Base-by-base conservation (phyloP, 2,888 invertebrate genomes). In the Hirudinaria manillensis region DNA sequence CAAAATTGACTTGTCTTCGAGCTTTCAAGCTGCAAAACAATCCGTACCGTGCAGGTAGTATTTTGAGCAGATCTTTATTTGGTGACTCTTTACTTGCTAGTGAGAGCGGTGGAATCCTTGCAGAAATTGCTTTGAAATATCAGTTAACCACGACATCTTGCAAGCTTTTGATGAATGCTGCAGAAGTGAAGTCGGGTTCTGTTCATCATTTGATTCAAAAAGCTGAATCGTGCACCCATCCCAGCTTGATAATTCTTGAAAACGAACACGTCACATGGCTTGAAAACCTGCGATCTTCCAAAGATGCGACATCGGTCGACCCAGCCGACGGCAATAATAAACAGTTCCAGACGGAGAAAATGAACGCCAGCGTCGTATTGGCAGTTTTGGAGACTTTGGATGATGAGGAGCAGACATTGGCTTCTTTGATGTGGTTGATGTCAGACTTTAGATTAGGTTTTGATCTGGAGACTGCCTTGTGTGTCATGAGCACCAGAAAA, bases 381-480 rank as follows among this genome's bases (percentile, higher is more conserved):
- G 29, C 61, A 6, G 61, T n/a, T 61, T 61, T 61, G 61, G 61
- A 61, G 29, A 29, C 29, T 24, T 4, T 61, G 61, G 61, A 61
- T 1, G 61, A 61, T n/a, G 24, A 29, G 24, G 24, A 61, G 1
- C 61, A 61, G 19, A 61, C 61, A 24, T 27, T 61, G 61, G 29
- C 61, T 16, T 24, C 24, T 10, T 10, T 61, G 24, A 24, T 61
- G 61, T 61, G 61, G 61, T n/a, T 61, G 29, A 61, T 61, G 61
- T 61, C 61, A 16, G 61, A 61, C 24, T 61, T 61, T 29, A 61
- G 29, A 61, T 61, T 29, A 19, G 61, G 61, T 29, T 61, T 61
- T 61, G 61, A 61, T 29, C 24, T 61, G 13, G 61, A 61, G 61
- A 21, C 61, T 24, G 61, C 19, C 2, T 6, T 29, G 24, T 61